Conservation (phyloP, 2,797 vertebrate genomes). For the Pelodytes ibericus region DNA sequence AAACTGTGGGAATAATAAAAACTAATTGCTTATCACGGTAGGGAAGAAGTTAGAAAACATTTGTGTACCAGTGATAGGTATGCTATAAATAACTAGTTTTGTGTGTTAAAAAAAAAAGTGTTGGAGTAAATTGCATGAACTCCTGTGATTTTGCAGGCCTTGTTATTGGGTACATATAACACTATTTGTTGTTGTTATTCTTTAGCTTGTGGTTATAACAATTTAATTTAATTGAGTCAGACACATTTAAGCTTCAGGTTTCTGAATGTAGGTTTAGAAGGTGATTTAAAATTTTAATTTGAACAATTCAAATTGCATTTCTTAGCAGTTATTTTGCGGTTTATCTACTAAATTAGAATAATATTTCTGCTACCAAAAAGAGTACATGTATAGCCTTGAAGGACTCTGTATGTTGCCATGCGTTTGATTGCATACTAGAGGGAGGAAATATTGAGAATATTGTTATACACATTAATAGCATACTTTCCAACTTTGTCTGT, state of each 20-base stretch:
- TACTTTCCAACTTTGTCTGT: too few relatives aligned
- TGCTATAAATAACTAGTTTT: neutral
- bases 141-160: neutral
- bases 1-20: slow-evolving; percentile 19
- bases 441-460: too few relatives aligned
- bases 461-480: too few relatives aligned
- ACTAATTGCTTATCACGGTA: slow-evolving; percentile 11
- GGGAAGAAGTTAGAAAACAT: slow-evolving; percentile 17
- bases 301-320: neutral
- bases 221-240: neutral
- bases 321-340: neutral
- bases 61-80: neutral
- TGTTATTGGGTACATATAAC: neutral
- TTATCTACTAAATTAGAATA: neutral
- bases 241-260: neutral
- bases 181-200: neutral
- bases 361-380: neutral
- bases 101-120: neutral
- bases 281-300: neutral
- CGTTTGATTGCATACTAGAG: too few relatives aligned
- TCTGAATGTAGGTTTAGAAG: neutral
- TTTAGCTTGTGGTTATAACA: neutral
- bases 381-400: too few relatives aligned
- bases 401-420: too few relatives aligned
- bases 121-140: neutral